Evolutionary conservation across 2,113 vertebrate species (phyloP).

Genomic region (Thomomys bottae): DNA sequence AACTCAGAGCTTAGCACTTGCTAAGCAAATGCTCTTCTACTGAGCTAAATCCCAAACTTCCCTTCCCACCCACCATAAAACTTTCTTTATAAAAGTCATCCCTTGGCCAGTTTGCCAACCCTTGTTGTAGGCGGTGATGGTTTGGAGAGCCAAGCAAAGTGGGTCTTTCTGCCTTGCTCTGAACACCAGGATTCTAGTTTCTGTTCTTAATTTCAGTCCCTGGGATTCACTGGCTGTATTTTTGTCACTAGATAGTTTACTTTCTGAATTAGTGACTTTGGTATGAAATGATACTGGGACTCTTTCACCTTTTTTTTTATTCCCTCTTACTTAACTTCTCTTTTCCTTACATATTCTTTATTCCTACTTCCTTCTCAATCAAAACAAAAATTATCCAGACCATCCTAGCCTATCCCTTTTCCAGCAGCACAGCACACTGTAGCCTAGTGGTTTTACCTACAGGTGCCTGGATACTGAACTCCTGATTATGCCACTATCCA

Average conservation of each 20-base stretch:
- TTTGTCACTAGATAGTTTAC: neutral
- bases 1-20: too few species aligned
- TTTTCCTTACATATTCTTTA: neutral
- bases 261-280: neutral
- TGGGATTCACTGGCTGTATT: neutral
- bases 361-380: neutral
- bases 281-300: neutral
- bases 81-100: neutral
- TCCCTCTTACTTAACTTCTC: neutral
- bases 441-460: neutral
- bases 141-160: rapidly evolving
- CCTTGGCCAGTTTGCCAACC: neutral
- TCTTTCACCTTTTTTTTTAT: neutral
- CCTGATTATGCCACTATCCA: neutral
- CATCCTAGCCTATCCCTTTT: too few species aligned
- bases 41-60: too few species aligned
- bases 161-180: rapidly evolving
- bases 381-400: neutral
- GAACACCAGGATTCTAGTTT: too few species aligned
- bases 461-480: too few species aligned
- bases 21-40: too few species aligned
- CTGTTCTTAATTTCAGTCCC: rapidly evolving
- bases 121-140: neutral
- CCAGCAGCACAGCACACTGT: neutral
- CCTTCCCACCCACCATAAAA: neutral